Evolutionary conservation across 2,113 vertebrate genomes (phyloP).

Genomic region (Struthio camelus): DNA sequence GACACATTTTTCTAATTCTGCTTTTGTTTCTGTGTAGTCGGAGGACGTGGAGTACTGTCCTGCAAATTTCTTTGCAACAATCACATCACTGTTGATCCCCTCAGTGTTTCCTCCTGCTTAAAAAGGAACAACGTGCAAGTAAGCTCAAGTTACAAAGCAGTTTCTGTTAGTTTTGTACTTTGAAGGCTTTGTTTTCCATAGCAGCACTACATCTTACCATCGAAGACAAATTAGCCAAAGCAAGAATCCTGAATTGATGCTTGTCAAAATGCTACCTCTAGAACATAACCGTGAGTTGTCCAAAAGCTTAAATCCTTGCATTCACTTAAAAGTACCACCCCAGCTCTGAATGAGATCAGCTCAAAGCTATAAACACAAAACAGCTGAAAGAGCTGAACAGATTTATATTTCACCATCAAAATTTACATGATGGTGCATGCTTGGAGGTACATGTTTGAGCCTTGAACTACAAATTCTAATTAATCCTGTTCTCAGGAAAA

Average conservation of each 20-base stretch:
- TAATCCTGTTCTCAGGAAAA: background rate
- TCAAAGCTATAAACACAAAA: background rate
- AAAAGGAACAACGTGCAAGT: background rate
- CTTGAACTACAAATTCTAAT: background rate
- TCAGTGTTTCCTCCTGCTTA: background rate
- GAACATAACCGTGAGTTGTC: background rate
- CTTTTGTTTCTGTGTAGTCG: constrained; percentile 45
- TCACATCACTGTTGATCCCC: background rate
- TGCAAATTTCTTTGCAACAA: constrained; percentile 56
- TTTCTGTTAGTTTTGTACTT: background rate
- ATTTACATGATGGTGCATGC: background rate
- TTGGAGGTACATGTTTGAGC: accelerated
- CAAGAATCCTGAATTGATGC: background rate
- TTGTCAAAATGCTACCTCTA: background rate
- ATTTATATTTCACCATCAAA: background rate
- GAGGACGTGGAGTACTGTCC: constrained; percentile 60
- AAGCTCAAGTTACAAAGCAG: background rate
- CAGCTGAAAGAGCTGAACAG: background rate
- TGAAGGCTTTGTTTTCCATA: background rate
- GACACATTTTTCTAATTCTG: constrained; percentile 65
- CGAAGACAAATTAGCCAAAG: background rate
- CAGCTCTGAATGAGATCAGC: background rate
- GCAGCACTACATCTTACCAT: background rate
- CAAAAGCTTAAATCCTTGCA: background rate
- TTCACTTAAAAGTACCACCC: background rate